These are phyloP conservation scores for Elysia crispata DNA, from an alignment of 2,888 invertebrate species.

Conservation along the genomic window DNA sequence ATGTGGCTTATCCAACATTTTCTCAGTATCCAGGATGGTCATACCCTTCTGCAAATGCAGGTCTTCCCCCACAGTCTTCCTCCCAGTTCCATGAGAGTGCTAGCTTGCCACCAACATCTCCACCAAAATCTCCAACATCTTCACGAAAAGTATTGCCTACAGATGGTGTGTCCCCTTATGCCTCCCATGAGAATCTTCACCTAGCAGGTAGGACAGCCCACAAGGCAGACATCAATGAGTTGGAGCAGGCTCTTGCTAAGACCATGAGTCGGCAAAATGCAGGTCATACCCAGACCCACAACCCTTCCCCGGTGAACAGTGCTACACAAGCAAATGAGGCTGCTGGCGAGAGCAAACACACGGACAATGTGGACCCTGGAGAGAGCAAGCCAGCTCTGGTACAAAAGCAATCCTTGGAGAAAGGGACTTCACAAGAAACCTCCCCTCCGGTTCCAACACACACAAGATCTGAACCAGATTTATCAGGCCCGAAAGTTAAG, in stretches of 20 bases:
- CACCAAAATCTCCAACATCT: conserved; percentile 67
- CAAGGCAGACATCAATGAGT: conserved; percentile 46
- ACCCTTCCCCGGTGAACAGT: conserved; percentile 36
- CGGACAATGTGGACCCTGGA: background rate
- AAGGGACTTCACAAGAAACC: background rate
- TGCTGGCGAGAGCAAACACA: conserved; percentile 16
- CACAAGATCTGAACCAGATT: conserved; percentile 47
- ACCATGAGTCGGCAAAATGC: conserved; percentile 65
- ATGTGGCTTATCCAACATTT: conserved; percentile 31
- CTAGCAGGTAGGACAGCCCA: conserved; percentile 52
- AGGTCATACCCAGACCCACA: conserved; percentile 21
- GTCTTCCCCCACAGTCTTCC: conserved; percentile 45
- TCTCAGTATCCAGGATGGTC: conserved; percentile 40
- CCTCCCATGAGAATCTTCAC: conserved; percentile 57
- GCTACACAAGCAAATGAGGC: conserved; percentile 43
- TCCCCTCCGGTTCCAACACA: conserved; percentile 32
- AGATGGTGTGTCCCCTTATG: conserved; percentile 51
- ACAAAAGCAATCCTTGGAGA: background rate
- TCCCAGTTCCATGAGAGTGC: conserved; percentile 35
- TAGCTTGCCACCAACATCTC: conserved; percentile 48
- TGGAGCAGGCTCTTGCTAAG: conserved; percentile 73
- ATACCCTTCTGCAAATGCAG: conserved; percentile 31
- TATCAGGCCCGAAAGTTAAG: conserved; percentile 46
- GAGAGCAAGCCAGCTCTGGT: conserved; percentile 41
- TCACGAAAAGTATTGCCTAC: conserved; percentile 55